These are phyloP conservation scores for Chlamydotis undulata DNA, from an alignment of 2,113 vertebrate genomes.

Conservation along the genomic window DNA sequence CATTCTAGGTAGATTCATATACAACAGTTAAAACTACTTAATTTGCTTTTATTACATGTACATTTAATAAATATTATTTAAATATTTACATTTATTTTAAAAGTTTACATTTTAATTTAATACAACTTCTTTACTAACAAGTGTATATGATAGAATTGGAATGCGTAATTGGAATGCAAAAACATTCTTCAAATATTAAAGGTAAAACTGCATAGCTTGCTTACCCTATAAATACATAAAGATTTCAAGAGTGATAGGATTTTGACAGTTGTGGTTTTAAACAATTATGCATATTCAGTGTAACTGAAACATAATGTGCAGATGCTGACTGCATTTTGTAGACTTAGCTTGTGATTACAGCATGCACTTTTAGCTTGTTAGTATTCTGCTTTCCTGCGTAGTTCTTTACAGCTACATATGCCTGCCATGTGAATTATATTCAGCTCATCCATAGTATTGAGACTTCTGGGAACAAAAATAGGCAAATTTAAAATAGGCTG, in stretches of 20 bases:
- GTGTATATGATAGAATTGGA: background rate
- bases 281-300: background rate
- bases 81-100: background rate
- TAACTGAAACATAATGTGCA: background rate
- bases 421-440: background rate
- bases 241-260: background rate
- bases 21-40: background rate
- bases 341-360: background rate
- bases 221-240: background rate
- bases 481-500: background rate
- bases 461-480: background rate
- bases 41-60: background rate
- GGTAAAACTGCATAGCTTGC: background rate
- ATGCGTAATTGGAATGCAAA: background rate
- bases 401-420: rapidly evolving
- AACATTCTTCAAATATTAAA: background rate
- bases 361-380: background rate
- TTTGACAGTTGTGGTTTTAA: background rate
- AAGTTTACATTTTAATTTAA: background rate
- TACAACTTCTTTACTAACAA: background rate
- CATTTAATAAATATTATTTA: background rate
- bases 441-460: background rate
- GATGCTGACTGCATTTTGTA: background rate
- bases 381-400: background rate
- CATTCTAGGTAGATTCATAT: background rate